phyloP scores from a whole-genome alignment of 2,113 vertebrate genomes.

The Fulmarus glacialis region DNA sequence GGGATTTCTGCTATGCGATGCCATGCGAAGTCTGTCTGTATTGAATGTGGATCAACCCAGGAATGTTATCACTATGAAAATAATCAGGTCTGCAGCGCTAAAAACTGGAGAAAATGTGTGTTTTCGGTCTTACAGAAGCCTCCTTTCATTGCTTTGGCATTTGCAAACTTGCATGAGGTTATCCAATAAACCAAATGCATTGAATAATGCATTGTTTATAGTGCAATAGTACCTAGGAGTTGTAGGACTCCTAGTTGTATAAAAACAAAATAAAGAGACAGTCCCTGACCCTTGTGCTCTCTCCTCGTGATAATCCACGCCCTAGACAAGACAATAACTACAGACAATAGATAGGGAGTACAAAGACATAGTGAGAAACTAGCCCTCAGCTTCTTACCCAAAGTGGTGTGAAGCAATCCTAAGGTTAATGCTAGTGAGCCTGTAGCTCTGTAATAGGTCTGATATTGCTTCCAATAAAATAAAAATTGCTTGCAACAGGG shows the following conservation, averaged over 20 bases:
- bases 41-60: not conserved
- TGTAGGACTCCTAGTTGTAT: not conserved
- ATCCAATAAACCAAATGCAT: not conserved
- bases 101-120: not conserved
- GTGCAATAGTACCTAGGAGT: not conserved
- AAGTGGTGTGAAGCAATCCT: not conserved
- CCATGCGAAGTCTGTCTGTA: not conserved
- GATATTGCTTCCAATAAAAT: conserved; percentile 11
- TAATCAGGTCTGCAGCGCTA: not conserved
- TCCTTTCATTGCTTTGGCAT: not conserved
- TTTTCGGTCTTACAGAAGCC: not conserved
- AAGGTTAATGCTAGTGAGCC: not conserved
- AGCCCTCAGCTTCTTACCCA: not conserved
- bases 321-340: not conserved
- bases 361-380: not conserved
- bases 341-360: not conserved
- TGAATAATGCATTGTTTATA: not conserved
- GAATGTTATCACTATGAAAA: not conserved
- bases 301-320: not conserved
- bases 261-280: not conserved
- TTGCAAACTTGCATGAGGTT: not conserved
- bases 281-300: not conserved
- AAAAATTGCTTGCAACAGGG: conserved; percentile 23
- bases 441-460: not conserved
- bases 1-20: not conserved